Evolutionary conservation across 37 sponge, comb jelly and placozoan species (phyloP).

Genomic region (Spongilla lacustris): DNA sequence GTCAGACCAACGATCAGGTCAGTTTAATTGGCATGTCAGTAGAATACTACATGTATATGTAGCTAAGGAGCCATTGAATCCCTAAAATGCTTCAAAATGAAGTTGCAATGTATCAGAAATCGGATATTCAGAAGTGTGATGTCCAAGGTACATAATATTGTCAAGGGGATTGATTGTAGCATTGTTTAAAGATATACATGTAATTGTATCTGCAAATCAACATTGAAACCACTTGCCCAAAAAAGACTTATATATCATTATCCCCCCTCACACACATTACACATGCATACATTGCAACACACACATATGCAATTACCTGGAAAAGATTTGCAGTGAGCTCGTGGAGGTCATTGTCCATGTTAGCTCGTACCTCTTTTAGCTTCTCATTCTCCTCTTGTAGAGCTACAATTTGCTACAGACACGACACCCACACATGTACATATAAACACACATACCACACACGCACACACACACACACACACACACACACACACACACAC

Average conservation of each 20-base stretch:
- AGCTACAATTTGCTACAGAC: constrained; percentile 31
- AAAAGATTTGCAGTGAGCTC: constrained; percentile 66
- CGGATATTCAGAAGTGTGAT: too few relatives aligned
- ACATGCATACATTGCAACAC: neutral
- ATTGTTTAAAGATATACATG: too few relatives aligned
- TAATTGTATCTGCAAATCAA: too few relatives aligned
- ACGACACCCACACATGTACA: too few relatives aligned
- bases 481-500: neutral
- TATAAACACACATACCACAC: neutral
- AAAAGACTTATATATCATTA: constrained; percentile 16
- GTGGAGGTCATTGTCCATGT: constrained; percentile 72
- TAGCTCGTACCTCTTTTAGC: constrained; percentile 2
- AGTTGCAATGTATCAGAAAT: too few relatives aligned
- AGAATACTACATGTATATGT: too few relatives aligned
- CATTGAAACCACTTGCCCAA: neutral
- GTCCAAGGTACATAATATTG: too few relatives aligned
- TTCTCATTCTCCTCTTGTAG: constrained; percentile 54
- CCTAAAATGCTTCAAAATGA: too few relatives aligned
- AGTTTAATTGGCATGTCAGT: too few relatives aligned
- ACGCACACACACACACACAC: constrained; percentile 27
- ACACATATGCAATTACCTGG: constrained; percentile 38
- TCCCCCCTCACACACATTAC: neutral
- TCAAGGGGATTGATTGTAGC: too few relatives aligned
- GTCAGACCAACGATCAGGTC: too few relatives aligned
- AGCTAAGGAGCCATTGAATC: too few relatives aligned